These are phyloP conservation scores for Agonum fuliginosum DNA, from an alignment of 2,888 invertebrate species.

Conservation along the genomic window DNA sequence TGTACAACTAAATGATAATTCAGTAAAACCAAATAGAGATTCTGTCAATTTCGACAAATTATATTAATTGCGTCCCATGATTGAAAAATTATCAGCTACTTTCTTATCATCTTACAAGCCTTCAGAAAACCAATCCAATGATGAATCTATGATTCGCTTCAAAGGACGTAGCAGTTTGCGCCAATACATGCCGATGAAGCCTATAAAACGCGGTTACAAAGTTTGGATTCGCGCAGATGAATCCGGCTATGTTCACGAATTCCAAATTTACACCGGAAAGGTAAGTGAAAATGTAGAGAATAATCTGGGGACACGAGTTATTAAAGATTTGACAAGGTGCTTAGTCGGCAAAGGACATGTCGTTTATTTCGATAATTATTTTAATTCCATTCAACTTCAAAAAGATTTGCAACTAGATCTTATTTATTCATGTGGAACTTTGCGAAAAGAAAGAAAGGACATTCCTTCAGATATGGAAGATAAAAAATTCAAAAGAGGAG, in stretches of 20 bases:
- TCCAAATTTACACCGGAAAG: constrained; percentile 43
- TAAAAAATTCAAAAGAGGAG: constrained; percentile 61
- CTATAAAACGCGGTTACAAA: constrained; percentile 62
- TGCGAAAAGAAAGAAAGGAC: constrained; percentile 61
- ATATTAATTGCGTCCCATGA: constrained; percentile 61
- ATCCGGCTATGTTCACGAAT: constrained; percentile 27
- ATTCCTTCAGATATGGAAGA: constrained; percentile 60
- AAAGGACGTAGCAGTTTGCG: constrained; percentile 62
- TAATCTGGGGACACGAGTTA: constrained; percentile 57
- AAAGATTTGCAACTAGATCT: constrained; percentile 59
- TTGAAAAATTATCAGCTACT: constrained; percentile 54
- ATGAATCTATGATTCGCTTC: constrained; percentile 63
- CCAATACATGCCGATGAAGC: constrained; percentile 62
- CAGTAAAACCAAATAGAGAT: neutral
- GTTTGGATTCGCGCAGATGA: constrained; percentile 62
- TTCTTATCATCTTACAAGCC: constrained; percentile 59
- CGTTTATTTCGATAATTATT: constrained; percentile 65
- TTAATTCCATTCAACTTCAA: constrained; percentile 62
- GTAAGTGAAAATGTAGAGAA: neutral
- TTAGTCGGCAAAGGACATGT: constrained; percentile 60
- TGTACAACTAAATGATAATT: neutral
- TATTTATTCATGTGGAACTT: constrained; percentile 64
- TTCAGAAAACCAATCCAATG: constrained; percentile 58
- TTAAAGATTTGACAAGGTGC: constrained; percentile 53
- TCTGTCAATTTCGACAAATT: constrained; percentile 40